Evolutionary conservation across 2,797 vertebrate species (phyloP), one percentile per base, ranked within the genome.

Genomic region (Falco berigora): DNA sequence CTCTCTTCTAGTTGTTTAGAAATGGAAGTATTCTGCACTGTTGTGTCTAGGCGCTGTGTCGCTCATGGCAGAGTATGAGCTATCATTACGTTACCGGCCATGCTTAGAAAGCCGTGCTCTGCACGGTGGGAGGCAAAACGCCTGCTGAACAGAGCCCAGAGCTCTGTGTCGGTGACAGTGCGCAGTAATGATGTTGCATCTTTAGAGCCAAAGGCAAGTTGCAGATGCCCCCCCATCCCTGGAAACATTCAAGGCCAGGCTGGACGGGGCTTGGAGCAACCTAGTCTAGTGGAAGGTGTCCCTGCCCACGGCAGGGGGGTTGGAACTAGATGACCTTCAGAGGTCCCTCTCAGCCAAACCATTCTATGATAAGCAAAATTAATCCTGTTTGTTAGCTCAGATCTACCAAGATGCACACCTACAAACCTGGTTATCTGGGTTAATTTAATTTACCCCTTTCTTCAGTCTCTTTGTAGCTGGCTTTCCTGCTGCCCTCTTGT

Each of bases 1-100:
- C 96, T 94, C 77, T 97, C 69, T 86, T 81, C 80, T 85, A 63
- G 30, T 92, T 97, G 93, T 97, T 98, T 98, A 96, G 80, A 96
- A 92, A 96, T 61, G 42, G 59, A 75, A 88, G 78, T 94, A 84
- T 94, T 96, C 96, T 94, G 91, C 85, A 85, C 38, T 77, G 78
- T 47, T 6, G 42, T 46, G 53, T 94, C 77, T 73, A 64, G 84
- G 81, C 86, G 44, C 73, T 63, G 58, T 44, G 49, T 49, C 4
- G 3, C 30, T 63, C 32, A 22, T 0, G 1, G 64, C 52, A 59
- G 56, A 91, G n/a, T 5, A 42, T 18, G 28, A 83, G 32, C 47
- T 63, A 68, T 68, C 22, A 10, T 32, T 52, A 34, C 0, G 0
- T 42, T 83, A n/a, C 5, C n/a, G 6, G 12, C 55, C 62, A 22